phyloP scores from a whole-genome alignment of 2,888 invertebrate genomes.

The Opisthograptis luteolata region DNA sequence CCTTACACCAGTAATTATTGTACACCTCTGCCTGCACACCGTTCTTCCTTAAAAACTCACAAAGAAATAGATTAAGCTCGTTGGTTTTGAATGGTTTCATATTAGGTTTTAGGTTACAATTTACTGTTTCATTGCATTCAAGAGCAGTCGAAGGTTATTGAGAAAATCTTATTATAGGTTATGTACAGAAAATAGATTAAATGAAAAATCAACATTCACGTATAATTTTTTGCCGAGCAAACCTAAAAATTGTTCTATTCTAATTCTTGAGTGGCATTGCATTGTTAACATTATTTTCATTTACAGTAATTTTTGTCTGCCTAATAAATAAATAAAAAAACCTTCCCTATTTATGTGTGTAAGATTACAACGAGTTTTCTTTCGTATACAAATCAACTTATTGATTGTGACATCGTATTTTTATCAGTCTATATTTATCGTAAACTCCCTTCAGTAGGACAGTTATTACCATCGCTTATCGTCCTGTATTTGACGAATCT shows the following conservation, averaged over 20 bases:
- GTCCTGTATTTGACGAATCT: conserved; percentile 41
- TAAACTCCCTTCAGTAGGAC: conserved; percentile 2
- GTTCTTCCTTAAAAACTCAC: conserved; percentile 17
- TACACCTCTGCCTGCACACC: conserved; percentile 39
- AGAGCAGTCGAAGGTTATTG: neutral
- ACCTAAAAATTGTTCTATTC: no score
- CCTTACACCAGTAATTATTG: conserved; percentile 50
- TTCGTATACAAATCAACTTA: neutral
- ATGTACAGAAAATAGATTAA: no score
- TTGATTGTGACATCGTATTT: neutral
- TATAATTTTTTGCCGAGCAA: no score
- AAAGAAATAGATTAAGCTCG: neutral
- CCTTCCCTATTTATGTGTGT: no score
- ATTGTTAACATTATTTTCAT: no score
- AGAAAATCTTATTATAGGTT: no score
- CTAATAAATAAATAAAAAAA: no score
- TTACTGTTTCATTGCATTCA: neutral
- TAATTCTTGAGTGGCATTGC: no score
- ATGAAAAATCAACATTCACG: no score
- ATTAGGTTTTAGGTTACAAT: neutral
- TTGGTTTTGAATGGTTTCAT: neutral
- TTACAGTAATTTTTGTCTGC: no score
- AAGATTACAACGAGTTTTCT: no score
- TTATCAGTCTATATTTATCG: neutral
- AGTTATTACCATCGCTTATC: conserved; percentile 15